Evolutionary conservation across 2,888 invertebrate genomes (phyloP).

Genomic region (Nebria salina): DNA sequence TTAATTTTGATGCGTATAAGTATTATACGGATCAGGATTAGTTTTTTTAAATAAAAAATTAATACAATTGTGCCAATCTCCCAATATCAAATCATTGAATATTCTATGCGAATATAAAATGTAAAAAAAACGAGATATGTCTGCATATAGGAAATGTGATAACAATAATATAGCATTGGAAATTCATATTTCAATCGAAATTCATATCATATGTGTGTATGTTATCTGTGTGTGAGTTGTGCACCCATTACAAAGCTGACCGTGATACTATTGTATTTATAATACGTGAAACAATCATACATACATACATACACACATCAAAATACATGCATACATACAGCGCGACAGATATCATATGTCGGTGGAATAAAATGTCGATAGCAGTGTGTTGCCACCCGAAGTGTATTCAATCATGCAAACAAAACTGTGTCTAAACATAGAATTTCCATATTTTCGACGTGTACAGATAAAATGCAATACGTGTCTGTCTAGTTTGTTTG

Average conservation of each 20-base stretch:
- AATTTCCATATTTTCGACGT: conserved; percentile 41
- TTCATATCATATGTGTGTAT: conserved; percentile 22
- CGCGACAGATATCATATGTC: conserved; percentile 24
- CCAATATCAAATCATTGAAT: not conserved
- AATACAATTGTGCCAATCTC: no score
- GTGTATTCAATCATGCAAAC: conserved; percentile 45
- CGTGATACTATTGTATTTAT: conserved; percentile 24
- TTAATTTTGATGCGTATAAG: no score
- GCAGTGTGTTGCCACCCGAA: conserved; percentile 16
- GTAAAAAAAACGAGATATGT: not conserved
- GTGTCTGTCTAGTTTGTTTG: not conserved
- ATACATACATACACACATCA: not conserved
- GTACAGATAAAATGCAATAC: conserved; percentile 16
- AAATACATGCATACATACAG: not conserved
- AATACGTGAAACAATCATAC: conserved; percentile 9
- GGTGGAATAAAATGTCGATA: conserved; percentile 40
- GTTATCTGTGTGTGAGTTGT: conserved; percentile 6
- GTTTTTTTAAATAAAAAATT: no score
- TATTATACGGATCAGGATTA: no score
- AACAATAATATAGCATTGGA: conserved; percentile 33
- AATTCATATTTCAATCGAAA: conserved; percentile 30
- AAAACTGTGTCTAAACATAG: conserved; percentile 36
- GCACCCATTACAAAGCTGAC: conserved; percentile 37
- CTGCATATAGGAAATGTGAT: conserved; percentile 37
- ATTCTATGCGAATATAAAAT: not conserved